Evolutionary conservation across 37 sponge, comb jelly and placozoan genomes (phyloP).

Genomic region (Hexactinellida sp.): DNA sequence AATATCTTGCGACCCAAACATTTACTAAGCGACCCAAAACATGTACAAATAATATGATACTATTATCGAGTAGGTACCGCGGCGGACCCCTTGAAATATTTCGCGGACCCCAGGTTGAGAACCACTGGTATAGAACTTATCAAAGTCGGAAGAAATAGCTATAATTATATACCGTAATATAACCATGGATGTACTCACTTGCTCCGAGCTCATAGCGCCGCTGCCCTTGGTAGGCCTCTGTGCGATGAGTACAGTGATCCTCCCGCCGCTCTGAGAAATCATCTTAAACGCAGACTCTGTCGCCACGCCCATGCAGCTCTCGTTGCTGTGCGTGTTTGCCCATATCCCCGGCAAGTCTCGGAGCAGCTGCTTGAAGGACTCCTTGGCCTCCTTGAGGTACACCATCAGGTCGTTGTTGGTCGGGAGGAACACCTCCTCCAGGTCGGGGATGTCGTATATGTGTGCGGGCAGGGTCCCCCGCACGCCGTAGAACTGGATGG

Average conservation of each 20-base stretch:
- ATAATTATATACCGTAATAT: too few relatives aligned
- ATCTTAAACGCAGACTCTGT: constrained; percentile 63
- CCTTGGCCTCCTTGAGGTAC: constrained; percentile 68
- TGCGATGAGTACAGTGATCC: neutral
- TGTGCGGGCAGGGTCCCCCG: constrained; percentile 24
- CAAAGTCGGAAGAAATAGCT: too few relatives aligned
- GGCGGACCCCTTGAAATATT: too few relatives aligned
- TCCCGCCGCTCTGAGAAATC: neutral
- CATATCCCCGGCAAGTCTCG: constrained; percentile 77
- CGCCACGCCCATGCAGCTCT: constrained; percentile 77
- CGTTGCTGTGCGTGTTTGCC: constrained; percentile 32
- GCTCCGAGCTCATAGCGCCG: neutral
- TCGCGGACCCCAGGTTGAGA: too few relatives aligned
- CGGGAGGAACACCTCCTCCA: constrained; percentile 79
- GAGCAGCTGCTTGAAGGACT: constrained; percentile 57
- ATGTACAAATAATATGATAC: too few relatives aligned
- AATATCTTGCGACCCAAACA: too few relatives aligned
- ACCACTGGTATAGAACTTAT: too few relatives aligned
- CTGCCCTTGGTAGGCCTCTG: neutral
- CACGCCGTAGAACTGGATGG: constrained; percentile 86
- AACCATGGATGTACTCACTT: too few relatives aligned
- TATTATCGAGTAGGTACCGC: too few relatives aligned
- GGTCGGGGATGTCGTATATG: neutral
- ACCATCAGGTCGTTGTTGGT: constrained; percentile 74
- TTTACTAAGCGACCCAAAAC: too few relatives aligned